phyloP scores from a whole-genome alignment of 2,113 vertebrate genomes.

The Anguilla rostrata region DNA sequence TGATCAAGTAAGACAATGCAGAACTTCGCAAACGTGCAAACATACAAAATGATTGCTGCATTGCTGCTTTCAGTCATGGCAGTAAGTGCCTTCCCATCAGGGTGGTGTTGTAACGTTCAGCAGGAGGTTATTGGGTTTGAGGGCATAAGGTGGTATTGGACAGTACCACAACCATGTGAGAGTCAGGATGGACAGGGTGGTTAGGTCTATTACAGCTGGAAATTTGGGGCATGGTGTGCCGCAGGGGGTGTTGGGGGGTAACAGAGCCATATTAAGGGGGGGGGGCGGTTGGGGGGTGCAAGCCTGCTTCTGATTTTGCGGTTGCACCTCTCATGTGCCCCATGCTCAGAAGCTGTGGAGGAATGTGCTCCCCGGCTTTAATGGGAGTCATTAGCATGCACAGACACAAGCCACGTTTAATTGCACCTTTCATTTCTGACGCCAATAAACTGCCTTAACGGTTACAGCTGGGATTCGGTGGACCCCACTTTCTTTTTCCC shows the following conservation, averaged over 20 bases:
- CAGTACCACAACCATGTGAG: background rate
- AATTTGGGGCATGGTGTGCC: too few relatives aligned
- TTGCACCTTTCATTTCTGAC: constrained; percentile 45
- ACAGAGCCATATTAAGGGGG: background rate
- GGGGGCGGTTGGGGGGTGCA: constrained; percentile 38
- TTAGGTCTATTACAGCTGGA: too few relatives aligned
- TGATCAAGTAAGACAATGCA: too few relatives aligned
- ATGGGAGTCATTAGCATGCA: constrained; percentile 63
- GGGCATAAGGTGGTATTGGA: background rate
- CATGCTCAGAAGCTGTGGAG: constrained; percentile 59
- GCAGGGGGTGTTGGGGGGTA: background rate
- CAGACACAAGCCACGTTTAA: constrained; percentile 63
- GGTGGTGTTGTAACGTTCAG: too few relatives aligned
- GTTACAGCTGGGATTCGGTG: constrained; percentile 58
- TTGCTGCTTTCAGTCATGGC: too few relatives aligned
- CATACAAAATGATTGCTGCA: too few relatives aligned
- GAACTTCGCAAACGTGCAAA: too few relatives aligned
- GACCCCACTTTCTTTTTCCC: constrained; percentile 19
- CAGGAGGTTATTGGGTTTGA: background rate
- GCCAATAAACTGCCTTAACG: constrained; percentile 64
- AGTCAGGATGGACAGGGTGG: background rate
- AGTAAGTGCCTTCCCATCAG: too few relatives aligned
- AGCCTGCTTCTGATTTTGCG: constrained; percentile 58
- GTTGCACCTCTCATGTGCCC: constrained; percentile 59
- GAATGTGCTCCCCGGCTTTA: constrained; percentile 65